phyloP scores from a whole-genome alignment of 2,113 vertebrate genomes.

The Neogale vison region DNA sequence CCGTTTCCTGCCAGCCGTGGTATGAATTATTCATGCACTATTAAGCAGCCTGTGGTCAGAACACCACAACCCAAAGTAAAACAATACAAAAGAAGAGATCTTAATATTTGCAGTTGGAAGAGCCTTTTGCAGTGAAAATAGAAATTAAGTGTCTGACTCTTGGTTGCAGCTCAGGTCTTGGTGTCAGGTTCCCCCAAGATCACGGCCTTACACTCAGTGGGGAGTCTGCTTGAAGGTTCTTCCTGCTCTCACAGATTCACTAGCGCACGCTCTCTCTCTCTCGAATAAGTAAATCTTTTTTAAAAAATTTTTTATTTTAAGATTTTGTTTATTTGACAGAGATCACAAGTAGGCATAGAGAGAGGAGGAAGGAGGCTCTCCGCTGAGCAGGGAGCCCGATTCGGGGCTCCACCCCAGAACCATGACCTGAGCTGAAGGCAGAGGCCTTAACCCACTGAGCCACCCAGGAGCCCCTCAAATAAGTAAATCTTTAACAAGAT shows the following conservation, averaged over 20 bases:
- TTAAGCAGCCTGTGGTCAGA: conserved; percentile 63
- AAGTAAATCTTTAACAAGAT: background rate
- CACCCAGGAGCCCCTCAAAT: no score
- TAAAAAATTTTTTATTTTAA: no score
- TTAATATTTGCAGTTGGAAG: background rate
- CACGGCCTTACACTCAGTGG: background rate
- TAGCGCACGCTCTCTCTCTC: background rate
- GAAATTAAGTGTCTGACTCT: background rate
- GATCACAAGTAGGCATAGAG: no score
- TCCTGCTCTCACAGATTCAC: no score
- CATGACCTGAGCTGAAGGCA: no score
- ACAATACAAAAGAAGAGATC: background rate
- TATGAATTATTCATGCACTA: conserved; percentile 31
- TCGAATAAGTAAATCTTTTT: background rate
- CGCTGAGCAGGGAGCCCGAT: no score
- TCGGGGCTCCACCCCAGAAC: no score
- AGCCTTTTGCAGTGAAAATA: background rate
- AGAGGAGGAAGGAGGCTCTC: no score
- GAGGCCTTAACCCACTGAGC: no score
- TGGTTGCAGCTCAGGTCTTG: background rate
- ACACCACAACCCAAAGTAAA: conserved; percentile 23
- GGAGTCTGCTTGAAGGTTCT: background rate
- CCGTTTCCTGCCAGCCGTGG: background rate
- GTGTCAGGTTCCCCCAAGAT: background rate
- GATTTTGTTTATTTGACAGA: no score